Evolutionary conservation across 2,113 vertebrate species (phyloP), one percentile per base, ranked within the genome.

Genomic region (Cairina moschata): DNA sequence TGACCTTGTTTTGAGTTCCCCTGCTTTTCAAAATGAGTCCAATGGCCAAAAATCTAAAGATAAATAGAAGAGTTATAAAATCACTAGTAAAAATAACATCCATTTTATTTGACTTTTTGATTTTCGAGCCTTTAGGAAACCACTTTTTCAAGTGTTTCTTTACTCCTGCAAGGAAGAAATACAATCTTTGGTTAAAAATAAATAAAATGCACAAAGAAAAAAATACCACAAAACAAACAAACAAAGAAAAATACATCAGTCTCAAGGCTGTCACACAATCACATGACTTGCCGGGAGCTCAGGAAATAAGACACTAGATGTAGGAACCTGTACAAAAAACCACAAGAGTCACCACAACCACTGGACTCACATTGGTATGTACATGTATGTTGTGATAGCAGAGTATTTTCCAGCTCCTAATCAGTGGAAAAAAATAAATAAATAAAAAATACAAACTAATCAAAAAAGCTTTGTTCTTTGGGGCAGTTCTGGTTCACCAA

Each of bases 401-500:
- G 22, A 84, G 55, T 22, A 54, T 66, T 94, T 85, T 55, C 68
- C 67, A 89, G 1, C 31, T 87, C 55, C 7, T 40, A 76, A 68
- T 5, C 18, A 22, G 38, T 55, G 23, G 18, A 1, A 48, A 67
- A 52, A 28, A 17, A 8, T 17, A 46, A 21, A 20, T 2, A 46
- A 20, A 46, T 20, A 46, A 46, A 21, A 9, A 21, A 46, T 21
- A 46, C 44, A 46, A 46, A 46, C 77, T 23, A 32, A 65, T 17
- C 28, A 13, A 4, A 32, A 55, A 72, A 67, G 2, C 13, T 59
- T 82, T 58, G 8, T 60, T 82, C 17, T 66, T 54, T 18, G 56
- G 66, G 52, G 32, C 32, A 76, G 78, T 66, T 83, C 40, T 83
- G 88, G 67, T 66, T 96, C 85, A 90, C 40, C 40, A 50, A 54